Conservation (phyloP, 1,140 invertebrate genomes). For the Coenobita brevimanus region DNA sequence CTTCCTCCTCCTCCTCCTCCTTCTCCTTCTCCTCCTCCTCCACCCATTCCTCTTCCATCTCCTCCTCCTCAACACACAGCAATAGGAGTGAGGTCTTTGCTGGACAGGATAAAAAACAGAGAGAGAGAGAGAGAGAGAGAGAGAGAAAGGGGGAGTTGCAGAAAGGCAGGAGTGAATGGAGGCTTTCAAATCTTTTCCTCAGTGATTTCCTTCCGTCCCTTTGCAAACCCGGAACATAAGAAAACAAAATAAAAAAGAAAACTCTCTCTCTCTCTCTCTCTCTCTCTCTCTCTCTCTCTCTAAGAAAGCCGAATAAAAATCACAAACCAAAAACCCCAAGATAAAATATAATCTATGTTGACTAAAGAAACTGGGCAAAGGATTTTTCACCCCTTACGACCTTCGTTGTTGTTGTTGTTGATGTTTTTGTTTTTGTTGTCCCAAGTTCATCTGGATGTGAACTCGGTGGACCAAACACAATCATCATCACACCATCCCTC, state of each 20-base stretch:
- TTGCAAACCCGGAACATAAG: neutral
- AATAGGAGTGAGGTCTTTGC: neutral
- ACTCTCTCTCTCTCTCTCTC: too few relatives aligned
- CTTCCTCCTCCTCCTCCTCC: neutral
- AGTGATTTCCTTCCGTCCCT: neutral
- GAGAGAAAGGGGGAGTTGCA: neutral
- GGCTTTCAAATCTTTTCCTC: neutral
- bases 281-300: too few relatives aligned
- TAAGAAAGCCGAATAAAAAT: neutral
- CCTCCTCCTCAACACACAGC: neutral
- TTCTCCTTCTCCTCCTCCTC: neutral
- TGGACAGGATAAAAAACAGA: neutral
- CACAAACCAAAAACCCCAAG: neutral
- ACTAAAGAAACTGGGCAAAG: neutral
- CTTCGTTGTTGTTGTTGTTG: neutral
- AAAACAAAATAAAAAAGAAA: neutral
- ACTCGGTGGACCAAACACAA: neutral
- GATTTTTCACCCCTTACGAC: too few relatives aligned
- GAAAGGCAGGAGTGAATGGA: neutral
- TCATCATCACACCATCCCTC: too few relatives aligned
- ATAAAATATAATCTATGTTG: neutral
- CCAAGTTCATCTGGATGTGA: neutral
- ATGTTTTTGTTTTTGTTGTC: too few relatives aligned
- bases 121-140: slow-evolving; percentile 13
- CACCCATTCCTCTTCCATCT: neutral